Evolutionary conservation across 1,140 invertebrate genomes (phyloP), one percentile per base, ranked within the genome.

Genomic region (Prorops nasuta): DNA sequence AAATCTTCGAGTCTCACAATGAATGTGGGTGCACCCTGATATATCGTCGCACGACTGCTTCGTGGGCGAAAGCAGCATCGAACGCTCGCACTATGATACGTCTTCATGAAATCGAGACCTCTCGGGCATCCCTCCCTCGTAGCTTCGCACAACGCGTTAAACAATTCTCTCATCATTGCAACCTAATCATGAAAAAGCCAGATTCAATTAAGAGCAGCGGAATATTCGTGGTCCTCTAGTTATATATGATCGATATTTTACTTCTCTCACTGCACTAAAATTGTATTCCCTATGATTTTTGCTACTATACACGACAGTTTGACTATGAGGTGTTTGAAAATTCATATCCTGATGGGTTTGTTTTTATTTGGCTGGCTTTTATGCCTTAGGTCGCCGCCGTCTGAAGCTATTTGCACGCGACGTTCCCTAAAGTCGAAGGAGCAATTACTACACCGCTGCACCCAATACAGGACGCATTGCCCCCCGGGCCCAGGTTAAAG

Each of bases 51-150:
- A 37, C 42, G 42, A 44, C 22, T 36, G 48, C 16, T 38, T 28
- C 42, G 39, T 56, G 47, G 46, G 54, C 55, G 45, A 44, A 49
- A 47, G 49, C 38, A 47, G 21, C 18, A 24, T n/a, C 37, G 39
- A 45, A 44, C 38, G 60, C 53, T 55, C 48, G 54, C 56, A 52
- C 51, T n/a, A n/a, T 51, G 62, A 71, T 65, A 60, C 49, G 69
- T 69, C 69, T 73, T 71, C 62, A 73, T 71, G 60, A 59, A 69
- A 63, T 59, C 56, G 41, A 41, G 57, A 56, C 51, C 56, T 18
- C 37, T 43, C 45, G 58, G 35, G 47, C 53, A 32, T 51, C 57
- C 28, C 28, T 52, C 53, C 57, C 50, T 53, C 46, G 45, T 44
- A 12, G 6, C 42, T 49, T 52, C 41, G 38, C 28, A 37, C 14